Evolutionary conservation across 2,888 invertebrate species (phyloP).

Genomic region (Leucophora obtusa): DNA sequence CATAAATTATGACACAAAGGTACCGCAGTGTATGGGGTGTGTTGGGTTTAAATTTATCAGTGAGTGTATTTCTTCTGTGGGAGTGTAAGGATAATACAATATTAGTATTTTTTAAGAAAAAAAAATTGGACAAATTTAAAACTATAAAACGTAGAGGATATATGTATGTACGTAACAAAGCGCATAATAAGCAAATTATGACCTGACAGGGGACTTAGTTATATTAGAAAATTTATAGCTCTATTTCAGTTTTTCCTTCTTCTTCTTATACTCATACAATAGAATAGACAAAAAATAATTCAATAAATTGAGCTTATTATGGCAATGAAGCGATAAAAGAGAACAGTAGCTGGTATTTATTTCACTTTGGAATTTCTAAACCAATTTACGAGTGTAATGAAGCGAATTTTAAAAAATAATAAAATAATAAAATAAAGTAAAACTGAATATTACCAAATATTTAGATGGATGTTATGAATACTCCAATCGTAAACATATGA

Average conservation of each 20-base stretch:
- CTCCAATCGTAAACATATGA: neutral
- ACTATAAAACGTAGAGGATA: conserved; percentile 69
- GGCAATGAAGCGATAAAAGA: conserved; percentile 75
- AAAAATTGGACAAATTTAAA: conserved; percentile 70
- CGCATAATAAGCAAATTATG: conserved; percentile 77
- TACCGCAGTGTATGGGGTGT: conserved; percentile 14
- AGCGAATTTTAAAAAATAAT: conserved; percentile 33
- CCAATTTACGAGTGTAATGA: conserved; percentile 71
- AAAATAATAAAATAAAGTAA: neutral
- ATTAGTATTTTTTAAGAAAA: neutral
- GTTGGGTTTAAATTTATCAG: conserved; percentile 2
- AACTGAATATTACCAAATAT: neutral
- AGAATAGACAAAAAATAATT: conserved; percentile 62
- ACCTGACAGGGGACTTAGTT: conserved; percentile 66
- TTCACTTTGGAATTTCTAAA: conserved; percentile 69
- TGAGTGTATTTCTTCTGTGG: conserved; percentile 2
- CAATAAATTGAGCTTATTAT: conserved; percentile 78
- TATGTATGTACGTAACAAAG: conserved; percentile 70
- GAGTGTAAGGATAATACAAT: conserved; percentile 21
- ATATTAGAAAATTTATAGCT: conserved; percentile 72
- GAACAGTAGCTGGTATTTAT: conserved; percentile 68
- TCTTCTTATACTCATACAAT: neutral
- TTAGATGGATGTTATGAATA: neutral
- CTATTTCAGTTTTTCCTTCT: conserved; percentile 49
- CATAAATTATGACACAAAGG: conserved; percentile 74